Evolutionary conservation across 2,888 invertebrate species (phyloP), one percentile per base, ranked within the genome.

Genomic region (Amphipoea oculea): DNA sequence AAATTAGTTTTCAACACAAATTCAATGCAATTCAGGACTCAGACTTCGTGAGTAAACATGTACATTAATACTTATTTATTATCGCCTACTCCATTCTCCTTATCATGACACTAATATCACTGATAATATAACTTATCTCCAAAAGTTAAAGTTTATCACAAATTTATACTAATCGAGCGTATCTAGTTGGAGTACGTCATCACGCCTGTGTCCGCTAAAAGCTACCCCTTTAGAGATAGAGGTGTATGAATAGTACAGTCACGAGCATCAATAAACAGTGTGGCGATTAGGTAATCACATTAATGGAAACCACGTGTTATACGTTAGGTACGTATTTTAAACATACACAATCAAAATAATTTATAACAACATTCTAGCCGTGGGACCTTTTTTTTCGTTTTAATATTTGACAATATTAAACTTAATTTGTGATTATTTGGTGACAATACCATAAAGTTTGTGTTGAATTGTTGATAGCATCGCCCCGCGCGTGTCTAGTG

Each of bases 81-180:
- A 14, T 36, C 57, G 36, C 23, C 57, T n/a, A 48, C 45, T 20
- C 17, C 48, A 45, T 42, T 23, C 29, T 29, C 9, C 14, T 36
- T 20, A 73, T 45, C 17, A 29, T 29, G 20, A 29, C 12, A 29
- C 20, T 14, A 36, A 23, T 72, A n/a, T 45, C 29, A 54, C 17
- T n/a, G 17, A 36, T 74, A 63, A 42, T 42, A 23, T 63, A 4
- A 20, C 54, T 57, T 66, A 66, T 78, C 40, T 57, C 78, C 54
- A 57, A 78, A 48, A 67, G n/a, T 17, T 36, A n/a, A 68, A 20
- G 4, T 54, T 76, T 66, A 57, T 66, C 77, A 45, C 42, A n/a
- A 29, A 36, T 54, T 51, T 36, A 63, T 54, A 20, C 23, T 54
- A 17, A 68, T 51, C 4, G 14, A 40, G 45, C 36, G 63, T 14